Evolutionary conservation across 2,888 invertebrate genomes (phyloP).

Genomic region (Drosophila maculinotata): DNA sequence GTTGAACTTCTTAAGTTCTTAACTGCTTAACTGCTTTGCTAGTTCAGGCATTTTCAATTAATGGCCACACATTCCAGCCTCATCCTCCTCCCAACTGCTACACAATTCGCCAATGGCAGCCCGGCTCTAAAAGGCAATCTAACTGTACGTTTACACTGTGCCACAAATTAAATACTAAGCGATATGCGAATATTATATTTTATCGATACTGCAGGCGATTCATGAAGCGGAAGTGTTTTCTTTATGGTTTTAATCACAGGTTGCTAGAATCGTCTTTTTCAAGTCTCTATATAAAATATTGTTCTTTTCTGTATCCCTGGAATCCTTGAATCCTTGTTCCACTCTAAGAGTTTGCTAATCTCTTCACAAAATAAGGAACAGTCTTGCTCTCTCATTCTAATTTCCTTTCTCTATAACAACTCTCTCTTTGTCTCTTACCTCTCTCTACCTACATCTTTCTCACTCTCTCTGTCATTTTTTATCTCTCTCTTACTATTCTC

Average conservation of each 20-base stretch:
- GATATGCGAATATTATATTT: constrained; percentile 2
- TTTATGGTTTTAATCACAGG: neutral
- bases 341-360: neutral
- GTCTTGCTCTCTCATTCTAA: too few species aligned
- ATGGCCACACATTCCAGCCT: constrained; percentile 75
- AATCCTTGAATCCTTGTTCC: too few species aligned
- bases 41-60: constrained; percentile 73
- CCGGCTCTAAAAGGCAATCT: constrained; percentile 23
- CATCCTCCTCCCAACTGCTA: constrained; percentile 33
- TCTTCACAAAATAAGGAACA: too few species aligned
- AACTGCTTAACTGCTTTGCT: constrained; percentile 47
- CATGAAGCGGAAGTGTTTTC: neutral
- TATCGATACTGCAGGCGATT: constrained; percentile 4
- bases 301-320: neutral
- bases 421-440: too few species aligned
- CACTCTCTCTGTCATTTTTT: too few species aligned
- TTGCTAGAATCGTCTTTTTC: neutral
- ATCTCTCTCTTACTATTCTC: too few species aligned
- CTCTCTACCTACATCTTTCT: too few species aligned
- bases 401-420: too few species aligned
- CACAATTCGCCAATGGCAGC: constrained; percentile 70
- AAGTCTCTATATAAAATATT: neutral
- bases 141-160: constrained; percentile 42
- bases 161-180: constrained; percentile 7
- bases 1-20: constrained; percentile 53